Conservation (phyloP, 1,140 invertebrate genomes). For the Pinna nobilis region DNA sequence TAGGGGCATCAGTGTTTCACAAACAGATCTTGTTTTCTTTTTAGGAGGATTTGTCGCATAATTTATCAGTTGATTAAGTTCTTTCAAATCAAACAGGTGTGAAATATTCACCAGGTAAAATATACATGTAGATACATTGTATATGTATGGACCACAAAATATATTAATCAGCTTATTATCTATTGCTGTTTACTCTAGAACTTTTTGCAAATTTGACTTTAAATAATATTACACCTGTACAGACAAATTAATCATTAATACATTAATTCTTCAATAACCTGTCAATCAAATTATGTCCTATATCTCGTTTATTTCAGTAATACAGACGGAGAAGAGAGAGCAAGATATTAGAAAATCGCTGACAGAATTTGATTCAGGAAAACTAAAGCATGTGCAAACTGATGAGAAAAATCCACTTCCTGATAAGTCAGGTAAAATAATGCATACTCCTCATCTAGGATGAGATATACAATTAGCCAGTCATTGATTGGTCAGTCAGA, state of each 20-base stretch:
- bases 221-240: too few relatives aligned
- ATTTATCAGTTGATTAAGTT: too few relatives aligned
- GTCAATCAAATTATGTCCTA: not conserved
- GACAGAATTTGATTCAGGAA: slow-evolving; percentile 70
- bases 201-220: not conserved
- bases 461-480: too few relatives aligned
- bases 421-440: slow-evolving; percentile 50
- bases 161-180: not conserved
- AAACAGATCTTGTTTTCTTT: too few relatives aligned
- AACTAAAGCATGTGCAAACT: slow-evolving; percentile 51
- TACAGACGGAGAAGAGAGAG: slow-evolving; percentile 55
- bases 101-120: too few relatives aligned
- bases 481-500: too few relatives aligned
- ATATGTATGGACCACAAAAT: not conserved
- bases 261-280: not conserved
- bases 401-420: slow-evolving; percentile 60
- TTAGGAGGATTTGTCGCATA: too few relatives aligned
- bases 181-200: not conserved
- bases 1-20: too few relatives aligned
- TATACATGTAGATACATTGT: not conserved
- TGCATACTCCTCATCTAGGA: too few relatives aligned
- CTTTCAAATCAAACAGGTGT: too few relatives aligned
- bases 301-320: slow-evolving; percentile 43
- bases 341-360: slow-evolving; percentile 52
- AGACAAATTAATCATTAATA: not conserved